Percentiles rank a stretch among this genome's conserved stretches.
Conservation (phyloP, 2,113 vertebrate species). For the Nothocercus nigrocapillus region DNA sequence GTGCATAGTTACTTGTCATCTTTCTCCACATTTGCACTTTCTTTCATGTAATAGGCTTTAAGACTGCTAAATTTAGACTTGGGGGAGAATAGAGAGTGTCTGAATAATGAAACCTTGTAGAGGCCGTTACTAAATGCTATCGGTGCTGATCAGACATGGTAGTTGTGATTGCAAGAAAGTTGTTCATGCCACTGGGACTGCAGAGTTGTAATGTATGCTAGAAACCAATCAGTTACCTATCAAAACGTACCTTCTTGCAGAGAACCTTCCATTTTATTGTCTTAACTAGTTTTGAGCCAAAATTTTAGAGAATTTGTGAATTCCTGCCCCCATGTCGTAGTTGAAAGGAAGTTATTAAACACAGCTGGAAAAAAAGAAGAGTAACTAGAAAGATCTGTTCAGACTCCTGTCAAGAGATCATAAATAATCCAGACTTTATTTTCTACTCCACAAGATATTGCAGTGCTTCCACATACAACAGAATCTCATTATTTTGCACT, state of each 20-base stretch:
- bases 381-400: background rate
- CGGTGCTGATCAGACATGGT: fast-evolving
- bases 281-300: background rate
- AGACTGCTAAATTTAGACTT: background rate
- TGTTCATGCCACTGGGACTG: background rate
- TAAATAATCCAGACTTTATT: background rate
- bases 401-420: background rate
- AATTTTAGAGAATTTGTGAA: background rate
- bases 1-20: background rate
- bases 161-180: background rate
- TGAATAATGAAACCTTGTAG: background rate
- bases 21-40: background rate
- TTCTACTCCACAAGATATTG: background rate
- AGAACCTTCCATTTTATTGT: background rate
- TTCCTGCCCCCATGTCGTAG: background rate
- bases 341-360: background rate
- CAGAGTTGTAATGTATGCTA: background rate
- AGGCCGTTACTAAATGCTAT: background rate
- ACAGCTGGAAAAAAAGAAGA: background rate
- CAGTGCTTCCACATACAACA: background rate
- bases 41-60: background rate
- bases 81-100: background rate
- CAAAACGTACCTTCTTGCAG: background rate
- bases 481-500: background rate
- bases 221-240: background rate